Conservation (phyloP, 2,888 invertebrate species). For the Temnothorax ravouxi region DNA sequence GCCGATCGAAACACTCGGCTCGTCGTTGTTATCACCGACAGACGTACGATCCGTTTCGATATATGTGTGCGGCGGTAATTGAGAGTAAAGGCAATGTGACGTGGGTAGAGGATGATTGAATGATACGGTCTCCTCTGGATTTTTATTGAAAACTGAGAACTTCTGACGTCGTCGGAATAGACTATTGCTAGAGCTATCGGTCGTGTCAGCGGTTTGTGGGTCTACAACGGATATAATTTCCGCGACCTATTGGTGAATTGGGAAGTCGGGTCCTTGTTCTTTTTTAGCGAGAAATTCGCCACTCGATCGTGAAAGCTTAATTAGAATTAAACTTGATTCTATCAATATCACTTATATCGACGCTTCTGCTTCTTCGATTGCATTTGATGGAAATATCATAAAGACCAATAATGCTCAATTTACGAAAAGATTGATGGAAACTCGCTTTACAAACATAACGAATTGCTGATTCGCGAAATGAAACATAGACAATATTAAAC, state of each 20-base stretch:
- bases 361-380: not conserved
- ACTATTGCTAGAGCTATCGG: not conserved
- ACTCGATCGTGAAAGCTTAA: not conserved
- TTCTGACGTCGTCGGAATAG: conserved; percentile 33
- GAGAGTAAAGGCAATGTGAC: conserved; percentile 23
- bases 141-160: conserved; percentile 42
- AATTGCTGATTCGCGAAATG: not conserved
- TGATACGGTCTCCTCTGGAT: conserved; percentile 37
- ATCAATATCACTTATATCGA: not conserved
- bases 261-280: not conserved
- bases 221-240: not conserved
- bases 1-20: conserved; percentile 26
- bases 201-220: not conserved
- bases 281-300: conserved; percentile 5
- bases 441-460: not conserved
- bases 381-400: not conserved
- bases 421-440: not conserved
- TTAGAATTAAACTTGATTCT: conserved; percentile 13
- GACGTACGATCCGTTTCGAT: conserved; percentile 5
- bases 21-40: not conserved
- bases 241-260: not conserved
- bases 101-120: conserved; percentile 34
- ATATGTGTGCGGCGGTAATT: conserved; percentile 34
- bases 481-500: not conserved
- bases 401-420: not conserved